Evolutionary conservation across 1,140 invertebrate genomes (phyloP).

Genomic region (Drosophila ohnishii): DNA sequence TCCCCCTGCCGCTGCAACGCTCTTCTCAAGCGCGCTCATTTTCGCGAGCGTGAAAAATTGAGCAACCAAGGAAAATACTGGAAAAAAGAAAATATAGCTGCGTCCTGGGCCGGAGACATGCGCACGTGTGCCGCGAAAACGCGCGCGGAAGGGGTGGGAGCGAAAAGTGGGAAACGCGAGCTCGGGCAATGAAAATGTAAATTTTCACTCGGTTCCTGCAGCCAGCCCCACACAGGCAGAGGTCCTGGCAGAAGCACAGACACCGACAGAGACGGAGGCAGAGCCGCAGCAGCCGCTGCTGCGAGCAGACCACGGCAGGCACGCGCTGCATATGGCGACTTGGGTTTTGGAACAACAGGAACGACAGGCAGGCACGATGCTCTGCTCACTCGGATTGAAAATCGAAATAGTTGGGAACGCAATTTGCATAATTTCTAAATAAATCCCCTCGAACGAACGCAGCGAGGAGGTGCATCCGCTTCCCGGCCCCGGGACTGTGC

Average conservation of each 20-base stretch:
- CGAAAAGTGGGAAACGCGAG: slow-evolving; percentile 38
- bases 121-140: slow-evolving; percentile 62
- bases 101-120: slow-evolving; percentile 66
- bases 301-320: slow-evolving; percentile 55
- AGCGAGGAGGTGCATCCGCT: slow-evolving; percentile 56
- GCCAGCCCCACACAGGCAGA: slow-evolving; percentile 43
- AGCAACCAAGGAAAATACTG: slow-evolving; percentile 45
- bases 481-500: slow-evolving; percentile 9
- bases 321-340: slow-evolving; percentile 54
- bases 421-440: slow-evolving; percentile 80
- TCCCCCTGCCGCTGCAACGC: slow-evolving; percentile 8
- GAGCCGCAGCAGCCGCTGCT: slow-evolving; percentile 63
- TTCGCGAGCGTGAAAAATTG: slow-evolving; percentile 79
- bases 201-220: slow-evolving; percentile 73
- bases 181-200: slow-evolving; percentile 50
- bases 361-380: slow-evolving; percentile 1
- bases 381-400: slow-evolving; percentile 40
- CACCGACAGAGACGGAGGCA: slow-evolving; percentile 22
- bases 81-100: slow-evolving; percentile 61
- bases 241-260: slow-evolving; percentile 7
- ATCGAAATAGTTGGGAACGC: slow-evolving; percentile 56
- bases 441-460: slow-evolving; percentile 45
- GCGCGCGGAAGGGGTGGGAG: slow-evolving; percentile 45
- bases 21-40: slow-evolving; percentile 62
- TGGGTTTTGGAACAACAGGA: slow-evolving; percentile 20